These are phyloP conservation scores for Megaceryle torquata DNA, from an alignment of 2,113 vertebrate genomes.

Conservation along the genomic window DNA sequence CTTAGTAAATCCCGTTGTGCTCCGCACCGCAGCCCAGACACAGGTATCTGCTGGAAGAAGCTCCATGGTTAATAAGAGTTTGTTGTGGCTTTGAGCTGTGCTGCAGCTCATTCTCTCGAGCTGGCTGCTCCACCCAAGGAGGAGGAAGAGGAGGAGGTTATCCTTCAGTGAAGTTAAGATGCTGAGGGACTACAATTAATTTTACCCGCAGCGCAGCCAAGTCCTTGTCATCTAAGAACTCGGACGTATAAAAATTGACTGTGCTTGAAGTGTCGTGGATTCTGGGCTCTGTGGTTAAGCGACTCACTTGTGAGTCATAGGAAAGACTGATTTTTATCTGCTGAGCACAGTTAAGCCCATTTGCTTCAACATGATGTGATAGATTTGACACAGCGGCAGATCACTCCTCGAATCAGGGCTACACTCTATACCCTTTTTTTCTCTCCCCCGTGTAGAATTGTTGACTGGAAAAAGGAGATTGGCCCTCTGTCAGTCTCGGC, in stretches of 20 bases:
- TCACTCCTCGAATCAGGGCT: background rate
- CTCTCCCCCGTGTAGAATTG: background rate
- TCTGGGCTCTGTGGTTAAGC: constrained; percentile 3
- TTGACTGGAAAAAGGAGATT: background rate
- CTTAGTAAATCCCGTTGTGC: constrained; percentile 33
- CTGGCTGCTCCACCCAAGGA: background rate
- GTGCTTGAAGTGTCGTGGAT: background rate
- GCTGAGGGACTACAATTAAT: background rate
- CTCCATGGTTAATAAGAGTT: background rate
- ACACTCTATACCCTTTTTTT: fast-evolving
- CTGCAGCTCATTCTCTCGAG: background rate
- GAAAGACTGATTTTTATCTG: background rate
- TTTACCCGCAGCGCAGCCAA: background rate
- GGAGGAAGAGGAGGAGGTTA: background rate
- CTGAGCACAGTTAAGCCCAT: background rate
- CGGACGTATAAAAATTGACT: background rate
- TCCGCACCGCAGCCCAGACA: background rate
- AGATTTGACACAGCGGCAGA: background rate
- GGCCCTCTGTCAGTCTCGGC: background rate
- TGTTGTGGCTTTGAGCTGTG: background rate
- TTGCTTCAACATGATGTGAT: background rate
- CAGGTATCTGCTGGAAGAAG: constrained; percentile 22
- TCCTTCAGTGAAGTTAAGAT: background rate
- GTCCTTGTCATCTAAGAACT: background rate
- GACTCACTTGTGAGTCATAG: background rate